phyloP scores from a whole-genome alignment of 1,140 invertebrate genomes.

The Cotesia typhae region DNA sequence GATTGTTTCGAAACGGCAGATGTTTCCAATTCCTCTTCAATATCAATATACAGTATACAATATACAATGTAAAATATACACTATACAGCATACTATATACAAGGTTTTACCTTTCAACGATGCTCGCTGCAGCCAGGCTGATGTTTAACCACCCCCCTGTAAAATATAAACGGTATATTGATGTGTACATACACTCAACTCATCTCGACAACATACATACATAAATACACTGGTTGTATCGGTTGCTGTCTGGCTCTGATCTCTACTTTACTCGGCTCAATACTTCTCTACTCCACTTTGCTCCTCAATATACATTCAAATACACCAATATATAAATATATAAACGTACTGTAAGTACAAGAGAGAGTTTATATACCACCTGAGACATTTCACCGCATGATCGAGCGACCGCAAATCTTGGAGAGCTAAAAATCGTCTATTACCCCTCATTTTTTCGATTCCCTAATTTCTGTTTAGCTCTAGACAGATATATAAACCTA shows the following conservation, averaged over 20 bases:
- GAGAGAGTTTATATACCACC: too few species aligned
- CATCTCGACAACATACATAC: neutral
- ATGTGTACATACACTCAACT: neutral
- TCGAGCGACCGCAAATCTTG: too few species aligned
- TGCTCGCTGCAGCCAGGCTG: neutral
- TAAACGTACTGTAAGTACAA: too few species aligned
- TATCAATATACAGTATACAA: too few species aligned
- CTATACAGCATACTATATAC: neutral
- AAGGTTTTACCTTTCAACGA: neutral
- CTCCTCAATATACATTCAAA: slow-evolving; percentile 2
- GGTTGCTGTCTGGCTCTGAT: neutral
- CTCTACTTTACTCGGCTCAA: too few species aligned
- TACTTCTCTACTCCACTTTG: too few species aligned
- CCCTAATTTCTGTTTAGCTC: neutral
- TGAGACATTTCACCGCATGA: too few species aligned
- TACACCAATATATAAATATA: neutral
- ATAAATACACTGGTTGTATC: neutral
- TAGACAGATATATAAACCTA: neutral
- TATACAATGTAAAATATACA: too few species aligned
- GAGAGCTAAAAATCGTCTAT: too few species aligned
- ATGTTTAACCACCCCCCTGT: slow-evolving; percentile 10
- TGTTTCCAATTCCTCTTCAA: too few species aligned
- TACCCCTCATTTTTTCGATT: neutral
- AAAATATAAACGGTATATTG: neutral
- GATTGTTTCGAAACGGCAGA: too few species aligned